Evolutionary conservation across 2,797 vertebrate genomes (phyloP), one percentile per base, ranked within the genome.

Genomic region (Scomberomorus guttatus): DNA sequence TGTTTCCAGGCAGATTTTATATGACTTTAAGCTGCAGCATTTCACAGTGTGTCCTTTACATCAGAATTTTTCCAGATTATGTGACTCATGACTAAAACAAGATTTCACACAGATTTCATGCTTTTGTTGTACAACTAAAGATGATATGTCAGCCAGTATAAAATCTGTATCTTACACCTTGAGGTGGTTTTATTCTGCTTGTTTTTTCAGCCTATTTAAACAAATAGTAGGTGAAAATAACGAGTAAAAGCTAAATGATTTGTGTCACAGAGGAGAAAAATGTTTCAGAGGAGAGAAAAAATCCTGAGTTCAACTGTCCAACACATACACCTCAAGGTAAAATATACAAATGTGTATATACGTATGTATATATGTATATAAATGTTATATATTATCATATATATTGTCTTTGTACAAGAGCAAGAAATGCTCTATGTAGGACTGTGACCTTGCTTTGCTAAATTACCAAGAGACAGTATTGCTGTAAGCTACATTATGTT

Each of bases 51-150:
- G 27, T 51, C 58, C 18, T 50, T 51, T 29, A 27, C 22, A 37
- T 39, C n/a, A 27, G 10, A 44, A 57, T 56, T 58, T 48, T 25
- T 52, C 24, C 27, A 64, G 75, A 77, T 81, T 32, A 67, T 59
- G 27, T 56, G 68, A 83, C 52, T 83, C 61, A 56, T 60, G n/a
- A 29, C 55, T 32, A 39, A 73, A 74, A 17, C 2, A 29, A 66
- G 63, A 79, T 83, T 81, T 64, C 59, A 77, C 11, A 22, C 56
- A 25, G 63, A 72, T 77, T 60, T 81, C 7, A n/a, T 3, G 46
- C 73, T 46, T 75, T 50, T 72, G 29, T 76, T 39, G 60, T 27
- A 9, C 17, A n/a, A 24, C 60, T 61, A 27, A 17, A 73, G 39
- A 51, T 1, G 52, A 44, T 15, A 25, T 25, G 25, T 61, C 76